These are phyloP conservation scores for Ceraclea dissimilis DNA, from an alignment of 2,888 invertebrate genomes.

Conservation along the genomic window DNA sequence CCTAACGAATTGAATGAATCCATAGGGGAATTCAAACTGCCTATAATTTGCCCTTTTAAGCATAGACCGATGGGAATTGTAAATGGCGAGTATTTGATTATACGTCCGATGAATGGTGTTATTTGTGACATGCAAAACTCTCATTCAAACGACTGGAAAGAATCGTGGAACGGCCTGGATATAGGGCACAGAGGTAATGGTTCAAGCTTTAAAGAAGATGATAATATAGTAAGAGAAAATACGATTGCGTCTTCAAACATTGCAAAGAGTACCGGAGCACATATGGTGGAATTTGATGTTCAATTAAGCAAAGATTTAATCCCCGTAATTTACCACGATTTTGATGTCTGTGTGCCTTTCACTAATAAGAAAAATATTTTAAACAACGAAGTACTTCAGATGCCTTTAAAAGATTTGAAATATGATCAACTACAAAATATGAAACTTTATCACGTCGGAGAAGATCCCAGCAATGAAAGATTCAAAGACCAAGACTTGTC, in stretches of 20 bases:
- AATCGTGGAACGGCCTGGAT: constrained; percentile 78
- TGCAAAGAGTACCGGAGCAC: constrained; percentile 90
- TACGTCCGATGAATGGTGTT: constrained; percentile 56
- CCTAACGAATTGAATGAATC: constrained; percentile 76
- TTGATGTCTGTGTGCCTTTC: constrained; percentile 85
- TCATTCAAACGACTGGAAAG: constrained; percentile 81
- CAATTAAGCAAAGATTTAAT: constrained; percentile 92
- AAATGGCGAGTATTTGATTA: constrained; percentile 52
- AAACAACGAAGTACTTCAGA: constrained; percentile 75
- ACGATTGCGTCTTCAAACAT: constrained; percentile 91
- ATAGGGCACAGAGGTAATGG: constrained; percentile 95
- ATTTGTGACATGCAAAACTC: constrained; percentile 74
- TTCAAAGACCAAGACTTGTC: constrained; percentile 78
- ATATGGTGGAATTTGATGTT: constrained; percentile 98
- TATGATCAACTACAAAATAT: constrained; percentile 83
- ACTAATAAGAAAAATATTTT: constrained; percentile 70
- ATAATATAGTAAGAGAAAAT: constrained; percentile 80
- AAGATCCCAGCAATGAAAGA: constrained; percentile 64
- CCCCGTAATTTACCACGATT: constrained; percentile 96
- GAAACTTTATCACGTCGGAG: constrained; percentile 65
- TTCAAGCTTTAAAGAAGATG: constrained; percentile 75
- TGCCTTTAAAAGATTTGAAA: constrained; percentile 91
- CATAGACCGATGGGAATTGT: constrained; percentile 83
- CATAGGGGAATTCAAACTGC: constrained; percentile 67
- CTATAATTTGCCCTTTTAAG: constrained; percentile 79